A percentile compares a stretch with the other conserved stretches of the same genome.
Evolutionary conservation across 2,113 vertebrate genomes (phyloP).

Genomic region (Saccopteryx leptura): DNA sequence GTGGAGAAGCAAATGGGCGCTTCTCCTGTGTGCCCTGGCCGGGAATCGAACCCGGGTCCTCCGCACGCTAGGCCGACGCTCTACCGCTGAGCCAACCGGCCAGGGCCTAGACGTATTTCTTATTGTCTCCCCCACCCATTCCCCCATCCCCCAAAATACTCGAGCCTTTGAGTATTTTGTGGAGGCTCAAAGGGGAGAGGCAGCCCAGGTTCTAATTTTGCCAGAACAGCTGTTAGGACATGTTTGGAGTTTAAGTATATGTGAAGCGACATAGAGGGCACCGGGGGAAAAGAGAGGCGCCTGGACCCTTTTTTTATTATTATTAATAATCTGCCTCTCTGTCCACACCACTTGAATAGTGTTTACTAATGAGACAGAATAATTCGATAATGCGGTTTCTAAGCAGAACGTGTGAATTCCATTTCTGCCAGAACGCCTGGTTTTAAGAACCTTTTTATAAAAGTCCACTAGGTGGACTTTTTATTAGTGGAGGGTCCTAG

Average conservation of each 20-base stretch:
- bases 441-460: neutral
- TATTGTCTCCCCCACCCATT: too few species aligned
- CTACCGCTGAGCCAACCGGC: too few species aligned
- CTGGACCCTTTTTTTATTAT: neutral
- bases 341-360: neutral
- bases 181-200: neutral
- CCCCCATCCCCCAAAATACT: neutral
- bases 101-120: too few species aligned
- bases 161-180: neutral
- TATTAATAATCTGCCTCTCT: neutral
- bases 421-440: neutral
- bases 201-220: neutral
- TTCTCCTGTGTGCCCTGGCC: too few species aligned
- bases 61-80: too few species aligned
- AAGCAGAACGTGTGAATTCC: conserved; percentile 30
- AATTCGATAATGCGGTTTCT: conserved; percentile 34
- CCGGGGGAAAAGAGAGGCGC: neutral
- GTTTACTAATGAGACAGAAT: conserved; percentile 63
- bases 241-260: neutral
- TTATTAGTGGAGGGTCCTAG: neutral
- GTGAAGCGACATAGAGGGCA: neutral
- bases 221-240: conserved; percentile 48
- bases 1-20: too few species aligned
- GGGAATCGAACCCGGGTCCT: too few species aligned
- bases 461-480: neutral